These are phyloP conservation scores for Zaprionus lachaisei DNA, from an alignment of 1,140 invertebrate genomes.

Conservation along the genomic window DNA sequence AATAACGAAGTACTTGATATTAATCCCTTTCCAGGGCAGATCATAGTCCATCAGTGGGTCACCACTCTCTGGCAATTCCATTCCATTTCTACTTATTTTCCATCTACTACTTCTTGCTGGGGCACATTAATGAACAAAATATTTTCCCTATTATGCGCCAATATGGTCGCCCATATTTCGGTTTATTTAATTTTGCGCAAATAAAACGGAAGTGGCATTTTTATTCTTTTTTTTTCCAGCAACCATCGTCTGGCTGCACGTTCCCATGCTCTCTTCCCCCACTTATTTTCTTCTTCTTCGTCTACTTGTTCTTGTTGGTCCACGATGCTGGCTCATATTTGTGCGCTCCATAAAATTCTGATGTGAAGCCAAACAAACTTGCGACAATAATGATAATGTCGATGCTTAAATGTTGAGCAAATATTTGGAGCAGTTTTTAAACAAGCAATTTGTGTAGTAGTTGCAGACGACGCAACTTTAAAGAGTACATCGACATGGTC, in stretches of 20 bases:
- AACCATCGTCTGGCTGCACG: conserved; percentile 28
- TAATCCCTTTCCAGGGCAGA: conserved; percentile 6
- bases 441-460: conserved; percentile 72
- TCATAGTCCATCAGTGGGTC: not conserved
- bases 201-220: conserved; percentile 82
- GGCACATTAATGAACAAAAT: conserved; percentile 79
- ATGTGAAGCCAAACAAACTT: conserved; percentile 70
- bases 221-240: conserved; percentile 59
- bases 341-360: conserved; percentile 79
- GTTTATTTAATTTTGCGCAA: conserved; percentile 83
- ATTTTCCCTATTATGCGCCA: conserved; percentile 81
- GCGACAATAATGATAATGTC: conserved; percentile 74
- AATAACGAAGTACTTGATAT: too few species aligned
- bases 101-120: conserved; percentile 46
- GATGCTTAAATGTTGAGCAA: conserved; percentile 59
- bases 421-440: conserved; percentile 64
- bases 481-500: conserved; percentile 45
- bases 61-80: not conserved
- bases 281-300: not conserved
- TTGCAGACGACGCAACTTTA: conserved; percentile 46
- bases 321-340: conserved; percentile 55
- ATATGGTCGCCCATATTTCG: conserved; percentile 82
- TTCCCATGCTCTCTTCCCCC: not conserved
- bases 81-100: conserved; percentile 54
- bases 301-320: conserved; percentile 16